These are phyloP conservation scores for Conistra vaccinii DNA, from an alignment of 2,888 invertebrate species.

Conservation along the genomic window DNA sequence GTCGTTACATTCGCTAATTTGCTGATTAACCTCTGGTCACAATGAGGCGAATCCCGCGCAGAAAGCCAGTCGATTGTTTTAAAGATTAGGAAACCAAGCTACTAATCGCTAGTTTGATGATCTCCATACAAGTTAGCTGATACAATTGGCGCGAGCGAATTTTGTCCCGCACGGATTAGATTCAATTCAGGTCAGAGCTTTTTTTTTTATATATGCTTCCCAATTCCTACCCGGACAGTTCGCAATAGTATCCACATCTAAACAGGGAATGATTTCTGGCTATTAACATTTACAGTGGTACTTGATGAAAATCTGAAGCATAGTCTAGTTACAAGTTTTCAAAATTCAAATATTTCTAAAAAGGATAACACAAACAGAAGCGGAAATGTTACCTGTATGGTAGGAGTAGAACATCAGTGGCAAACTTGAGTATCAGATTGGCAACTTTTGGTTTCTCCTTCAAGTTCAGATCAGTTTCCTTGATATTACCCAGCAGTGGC, in stretches of 20 bases:
- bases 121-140: background rate
- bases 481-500: conserved; percentile 94
- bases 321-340: background rate
- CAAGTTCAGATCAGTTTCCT: conserved; percentile 92
- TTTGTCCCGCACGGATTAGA: background rate
- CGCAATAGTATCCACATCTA: background rate
- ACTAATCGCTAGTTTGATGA: too few species aligned
- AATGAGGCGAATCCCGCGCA: background rate
- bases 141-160: background rate
- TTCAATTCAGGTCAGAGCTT: background rate
- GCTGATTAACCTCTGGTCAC: background rate
- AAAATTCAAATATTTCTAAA: background rate
- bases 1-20: background rate
- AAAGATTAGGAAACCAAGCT: too few species aligned
- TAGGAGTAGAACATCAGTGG: conserved; percentile 95
- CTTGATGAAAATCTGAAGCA: background rate
- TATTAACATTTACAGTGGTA: background rate
- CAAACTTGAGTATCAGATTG: conserved; percentile 93
- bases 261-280: background rate
- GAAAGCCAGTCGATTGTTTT: background rate
- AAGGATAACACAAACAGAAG: background rate
- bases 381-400: conserved; percentile 93
- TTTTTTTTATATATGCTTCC: too few species aligned
- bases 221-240: background rate
- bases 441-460: conserved; percentile 93